Base-by-base conservation (phyloP, 2,797 vertebrate genomes). In the Champsocephalus esox region DNA sequence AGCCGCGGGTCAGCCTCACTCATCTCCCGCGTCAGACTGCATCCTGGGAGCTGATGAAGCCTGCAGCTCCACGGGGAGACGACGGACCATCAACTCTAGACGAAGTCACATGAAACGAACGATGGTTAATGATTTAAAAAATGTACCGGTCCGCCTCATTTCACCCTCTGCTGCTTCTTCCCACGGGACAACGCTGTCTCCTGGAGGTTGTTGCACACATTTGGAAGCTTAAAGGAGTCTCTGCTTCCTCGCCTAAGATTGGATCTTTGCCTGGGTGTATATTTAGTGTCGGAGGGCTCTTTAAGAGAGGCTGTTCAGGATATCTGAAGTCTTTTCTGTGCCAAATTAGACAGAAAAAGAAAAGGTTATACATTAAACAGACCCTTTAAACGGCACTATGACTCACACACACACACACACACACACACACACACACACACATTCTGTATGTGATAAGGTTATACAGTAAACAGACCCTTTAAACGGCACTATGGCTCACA, bases 31-130 rank as follows among this genome's bases (percentile, higher is more conserved):
- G 84, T 80, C 89, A 79, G 83, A 80, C 64, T 51, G 60, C 78
- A 80, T 93, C 87, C 85, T 78, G 79, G 70, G 76, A 90, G 80
- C 87, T 82, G 90, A 91, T 91, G 70, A 91, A 91, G 92, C 73
- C 60, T 56, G 79, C 63, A 78, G 62, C 80, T 85, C 81, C 69
- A 56, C 76, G 43, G 28, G 70, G 83, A 45, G 46, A 51, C 28
- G 59, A 73, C 73, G 48, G 13, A 11, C 84, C 87, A 85, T 92
- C 89, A 88, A 93, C 90, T 89, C 73, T 88, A 61, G 44, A 24
- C 0, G 49, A 51, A 54, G 78, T 67, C 80, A 89, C 14, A 57
- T 83, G 83, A 92, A 84, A 73, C 55, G 76, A 54, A 82, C 83
- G 79, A 79, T 79, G 80, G 90, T 93, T 92, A 86, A 90, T 93